Base-by-base conservation (phyloP, 2,113 vertebrate genomes). In the Dolichallabes microphthalmus region DNA sequence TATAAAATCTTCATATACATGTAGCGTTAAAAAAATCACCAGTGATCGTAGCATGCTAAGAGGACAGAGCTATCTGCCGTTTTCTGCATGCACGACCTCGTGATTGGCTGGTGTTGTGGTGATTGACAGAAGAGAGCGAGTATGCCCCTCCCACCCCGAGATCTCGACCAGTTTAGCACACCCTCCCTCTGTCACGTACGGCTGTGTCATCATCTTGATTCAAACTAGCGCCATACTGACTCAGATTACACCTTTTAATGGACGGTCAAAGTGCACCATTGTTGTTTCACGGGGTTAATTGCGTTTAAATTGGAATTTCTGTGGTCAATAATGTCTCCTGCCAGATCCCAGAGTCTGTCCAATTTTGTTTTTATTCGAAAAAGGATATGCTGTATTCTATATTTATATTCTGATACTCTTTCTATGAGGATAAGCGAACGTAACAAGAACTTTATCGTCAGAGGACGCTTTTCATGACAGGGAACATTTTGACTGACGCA, bases 401-500 rank as follows among this genome's bases (percentile, higher is more conserved):
- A 45, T 8, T 8, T 8, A 45, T 8, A 45, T 8, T 8, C 45
- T 7, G 45, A 45, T 45, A 45, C 45, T 45, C 45, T 30, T 76
- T 30, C 30, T 55, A 1, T 32, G 0, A 57, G 8, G 15, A 17
- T 32, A 32, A n/a, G 60, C 12, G n/a, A 17, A 35, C 19, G 19
- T 35, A 68, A 27, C 12, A 25, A 52, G 27, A 39, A 14, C 25
- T 13, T n/a, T 73, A 27, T 69, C 9, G 57, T 82, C 35, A n/a
- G 75, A 75, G 57, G 5, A 25, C 5, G 27, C 17, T 30, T 75
- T 19, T 68, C n/a, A 25, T 39, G 60, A 57, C 30, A 20, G 50
- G 83, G 45, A 30, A 35, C 80, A 20, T 58, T 66, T 57, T 45
- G 55, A 82, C 50, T 77, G 85, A 57, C 74, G n/a, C 35, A 50